Conservation (phyloP, 2,888 invertebrate genomes). For the Patella caerulea region DNA sequence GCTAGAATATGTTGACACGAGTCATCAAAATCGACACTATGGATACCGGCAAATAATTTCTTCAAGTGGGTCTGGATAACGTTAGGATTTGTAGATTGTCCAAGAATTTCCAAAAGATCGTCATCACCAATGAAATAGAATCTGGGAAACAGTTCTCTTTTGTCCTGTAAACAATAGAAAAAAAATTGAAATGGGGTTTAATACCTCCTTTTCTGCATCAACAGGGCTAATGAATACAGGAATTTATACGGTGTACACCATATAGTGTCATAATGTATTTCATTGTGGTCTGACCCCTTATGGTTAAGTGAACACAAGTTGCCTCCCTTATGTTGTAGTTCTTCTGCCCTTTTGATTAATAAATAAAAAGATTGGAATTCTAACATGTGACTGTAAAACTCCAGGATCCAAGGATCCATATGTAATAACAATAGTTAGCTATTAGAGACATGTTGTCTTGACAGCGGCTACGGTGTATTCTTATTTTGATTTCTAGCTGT, state of each 20-base stretch:
- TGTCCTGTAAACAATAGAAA: constrained; percentile 78
- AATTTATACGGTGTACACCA: not conserved
- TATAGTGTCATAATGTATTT: not conserved
- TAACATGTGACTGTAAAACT: no score
- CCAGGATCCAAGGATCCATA: no score
- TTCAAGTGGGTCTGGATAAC: constrained; percentile 95
- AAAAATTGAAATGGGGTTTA: constrained; percentile 11
- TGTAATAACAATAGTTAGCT: no score
- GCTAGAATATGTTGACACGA: constrained; percentile 77
- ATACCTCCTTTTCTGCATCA: not conserved
- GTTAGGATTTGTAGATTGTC: constrained; percentile 89
- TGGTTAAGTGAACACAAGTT: no score
- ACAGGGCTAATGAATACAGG: not conserved
- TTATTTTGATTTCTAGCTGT: no score
- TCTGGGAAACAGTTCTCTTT: constrained; percentile 92
- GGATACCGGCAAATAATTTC: constrained; percentile 86
- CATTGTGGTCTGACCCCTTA: no score
- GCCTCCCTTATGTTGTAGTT: no score
- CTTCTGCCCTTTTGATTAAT: no score
- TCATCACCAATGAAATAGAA: constrained; percentile 98
- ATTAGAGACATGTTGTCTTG: no score
- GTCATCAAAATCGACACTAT: constrained; percentile 79
- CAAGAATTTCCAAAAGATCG: constrained; percentile 94
- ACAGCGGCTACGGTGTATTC: no score
- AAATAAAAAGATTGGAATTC: no score